Base-by-base conservation (phyloP, 2,888 invertebrate genomes). In the Dryadula phaetusa region DNA sequence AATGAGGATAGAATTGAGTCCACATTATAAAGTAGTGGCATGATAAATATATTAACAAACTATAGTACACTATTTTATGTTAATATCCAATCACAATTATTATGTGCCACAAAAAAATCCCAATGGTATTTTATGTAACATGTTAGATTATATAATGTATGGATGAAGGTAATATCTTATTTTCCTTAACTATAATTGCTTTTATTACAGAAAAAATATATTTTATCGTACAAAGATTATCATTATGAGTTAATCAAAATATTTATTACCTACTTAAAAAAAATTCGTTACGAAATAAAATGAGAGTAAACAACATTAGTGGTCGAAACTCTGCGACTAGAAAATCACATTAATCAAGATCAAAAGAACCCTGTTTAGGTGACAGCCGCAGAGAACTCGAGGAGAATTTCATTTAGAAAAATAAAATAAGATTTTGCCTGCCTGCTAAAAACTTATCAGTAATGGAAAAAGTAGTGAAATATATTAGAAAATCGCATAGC, bases 271-370 rank as follows among this genome's bases (percentile, higher is more conserved):
- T 47, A 47, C 14, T 2, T 52, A 52, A 52, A 52, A 52, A 22
- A 28, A 52, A 28, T 8, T 52, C 10, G 3, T 16, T 28, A 52
- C 32, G 16, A 52, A 32, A 52, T 52, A 52, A 52, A 16, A 52
- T 28, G 28, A 12, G 12, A 52, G 16, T 28, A 52, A 52, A 52
- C 16, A 52, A 32, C n/a, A 28, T 52, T 52, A 28, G 28, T 5
- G 52, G 28, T 52, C 28, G 28, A 52, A 52, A 16, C 10, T 28
- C 16, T 52, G 52, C 52, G 52, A 52, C 28, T 52, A 32, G 28
- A 60, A 60, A 60, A 60, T 60, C 60, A 20, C 60, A 60, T 60
- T 60, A 32, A 60, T 60, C 32, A 60, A 60, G 60, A 46, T 60
- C 28, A 60, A 60, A 32, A 60, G 20, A 46, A 44, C 60, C 46